These are phyloP conservation scores for Caranx melampygus DNA, from an alignment of 2,113 vertebrate species.

Conservation along the genomic window DNA sequence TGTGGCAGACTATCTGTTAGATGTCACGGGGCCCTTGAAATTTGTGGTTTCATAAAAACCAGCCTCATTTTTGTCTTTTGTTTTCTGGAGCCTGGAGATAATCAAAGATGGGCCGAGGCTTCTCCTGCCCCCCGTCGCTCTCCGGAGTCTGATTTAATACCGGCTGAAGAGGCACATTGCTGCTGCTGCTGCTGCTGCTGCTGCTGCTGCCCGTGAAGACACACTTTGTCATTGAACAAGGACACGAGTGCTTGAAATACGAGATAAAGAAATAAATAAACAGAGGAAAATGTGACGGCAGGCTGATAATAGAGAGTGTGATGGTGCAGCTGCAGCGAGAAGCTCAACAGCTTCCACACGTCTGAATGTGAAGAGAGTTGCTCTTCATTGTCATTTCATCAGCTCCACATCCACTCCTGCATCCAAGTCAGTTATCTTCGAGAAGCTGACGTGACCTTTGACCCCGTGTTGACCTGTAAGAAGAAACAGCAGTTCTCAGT, in stretches of 20 bases:
- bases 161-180: constrained; percentile 9
- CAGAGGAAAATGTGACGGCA: constrained; percentile 1
- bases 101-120: constrained; percentile 16
- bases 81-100: constrained; percentile 28
- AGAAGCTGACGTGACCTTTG: background rate
- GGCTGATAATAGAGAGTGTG: constrained; percentile 12
- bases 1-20: constrained; percentile 6
- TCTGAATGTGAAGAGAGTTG: background rate
- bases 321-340: constrained; percentile 13
- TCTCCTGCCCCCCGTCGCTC: background rate
- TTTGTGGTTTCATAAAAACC: constrained; percentile 41
- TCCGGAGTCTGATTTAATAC: constrained; percentile 4
- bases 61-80: constrained; percentile 5
- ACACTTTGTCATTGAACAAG: background rate
- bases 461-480: background rate
- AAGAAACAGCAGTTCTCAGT: too few species aligned
- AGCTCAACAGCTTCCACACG: background rate
- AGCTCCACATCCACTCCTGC: background rate
- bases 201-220: constrained; percentile 4
- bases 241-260: constrained; percentile 14
- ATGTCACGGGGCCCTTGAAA: constrained; percentile 18
- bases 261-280: background rate
- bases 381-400: background rate
- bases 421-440: constrained; percentile 7
- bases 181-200: too few species aligned